Base-by-base conservation (phyloP, 2,113 vertebrate genomes). In the Gasterosteus nipponicus region DNA sequence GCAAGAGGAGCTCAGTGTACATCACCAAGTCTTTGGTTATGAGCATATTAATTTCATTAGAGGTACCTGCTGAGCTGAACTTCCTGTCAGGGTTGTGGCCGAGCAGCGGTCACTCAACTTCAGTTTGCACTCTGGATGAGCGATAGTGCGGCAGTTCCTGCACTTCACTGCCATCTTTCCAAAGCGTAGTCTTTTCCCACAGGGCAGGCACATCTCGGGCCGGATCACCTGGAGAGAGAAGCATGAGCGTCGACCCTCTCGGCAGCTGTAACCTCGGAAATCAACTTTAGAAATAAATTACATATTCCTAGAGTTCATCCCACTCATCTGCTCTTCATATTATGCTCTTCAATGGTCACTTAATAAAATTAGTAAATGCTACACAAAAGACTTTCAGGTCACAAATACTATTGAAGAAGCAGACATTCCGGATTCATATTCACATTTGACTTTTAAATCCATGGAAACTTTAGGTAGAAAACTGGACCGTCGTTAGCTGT, bases 91-190 rank as follows among this genome's bases (percentile, higher is more conserved):
- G 6, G 71, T 0, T 5, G 49, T 5, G 19, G 47, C 49, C 0
- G 67, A 6, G 16, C 95, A 96, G 69, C 49, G 5, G 0, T 54
- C 33, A 0, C 59, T 22, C 0, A 80, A 91, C 19, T 80, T 87
- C 14, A 84, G 84, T 74, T 75, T 93, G 79, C 96, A 96, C 65
- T 95, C 95, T 0, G 92, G 87, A 81, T 97, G 96, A 53, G 93
- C 76, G 22, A 95, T 92, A 44, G 92, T 10, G 0, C 94, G 90
- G 65, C 96, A 96, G 77, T 85, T 92, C 26, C 93, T 89, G 77
- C 96, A 97, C 82, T 95, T 96, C 82, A 95, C 4, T 0, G 87
- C 95, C 51, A 95, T 74, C 86, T 93, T 95, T 54, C 96, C 96
- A 0, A 96, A 96, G 11, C 94, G 93, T 68, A 96, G 91, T 69